Percentiles rank a stretch among this genome's conserved stretches.
phyloP scores from a whole-genome alignment of 2,113 vertebrate species.

The Globicephala melas region DNA sequence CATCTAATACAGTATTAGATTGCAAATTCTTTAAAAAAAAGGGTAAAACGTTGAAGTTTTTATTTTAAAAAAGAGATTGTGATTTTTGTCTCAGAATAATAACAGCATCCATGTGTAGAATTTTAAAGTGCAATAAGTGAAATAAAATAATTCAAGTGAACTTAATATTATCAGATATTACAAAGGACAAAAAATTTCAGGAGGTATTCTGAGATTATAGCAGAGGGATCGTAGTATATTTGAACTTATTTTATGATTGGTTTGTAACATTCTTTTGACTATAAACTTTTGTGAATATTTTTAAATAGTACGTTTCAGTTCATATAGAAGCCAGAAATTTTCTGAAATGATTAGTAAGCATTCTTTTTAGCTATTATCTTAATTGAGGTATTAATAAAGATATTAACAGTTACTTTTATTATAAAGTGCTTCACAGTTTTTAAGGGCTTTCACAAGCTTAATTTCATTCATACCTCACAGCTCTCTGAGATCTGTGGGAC shows the following conservation, averaged over 20 bases:
- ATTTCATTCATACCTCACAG: neutral
- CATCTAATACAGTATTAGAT: neutral
- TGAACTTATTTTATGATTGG: neutral
- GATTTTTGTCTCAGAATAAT: neutral
- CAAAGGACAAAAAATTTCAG: neutral
- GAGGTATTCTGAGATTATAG: neutral
- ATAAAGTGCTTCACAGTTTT: neutral
- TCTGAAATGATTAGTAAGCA: neutral
- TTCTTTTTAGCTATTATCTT: neutral
- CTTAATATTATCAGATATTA: neutral
- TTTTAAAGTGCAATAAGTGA: conserved; percentile 25
- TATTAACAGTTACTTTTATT: neutral
- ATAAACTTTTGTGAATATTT: neutral
- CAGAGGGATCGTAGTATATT: neutral
- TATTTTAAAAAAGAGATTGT: neutral
- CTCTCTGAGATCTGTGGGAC: neutral
- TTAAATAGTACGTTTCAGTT: neutral
- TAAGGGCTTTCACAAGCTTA: neutral
- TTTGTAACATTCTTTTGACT: neutral
- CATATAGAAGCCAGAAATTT: neutral
- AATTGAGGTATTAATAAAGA: neutral
- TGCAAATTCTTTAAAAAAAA: neutral
- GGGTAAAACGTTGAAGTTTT: neutral
- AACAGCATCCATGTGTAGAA: neutral
- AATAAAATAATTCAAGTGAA: conserved; percentile 14